phyloP scores from a whole-genome alignment of 2,797 vertebrate genomes.

The Eurystomus glaucurus region DNA sequence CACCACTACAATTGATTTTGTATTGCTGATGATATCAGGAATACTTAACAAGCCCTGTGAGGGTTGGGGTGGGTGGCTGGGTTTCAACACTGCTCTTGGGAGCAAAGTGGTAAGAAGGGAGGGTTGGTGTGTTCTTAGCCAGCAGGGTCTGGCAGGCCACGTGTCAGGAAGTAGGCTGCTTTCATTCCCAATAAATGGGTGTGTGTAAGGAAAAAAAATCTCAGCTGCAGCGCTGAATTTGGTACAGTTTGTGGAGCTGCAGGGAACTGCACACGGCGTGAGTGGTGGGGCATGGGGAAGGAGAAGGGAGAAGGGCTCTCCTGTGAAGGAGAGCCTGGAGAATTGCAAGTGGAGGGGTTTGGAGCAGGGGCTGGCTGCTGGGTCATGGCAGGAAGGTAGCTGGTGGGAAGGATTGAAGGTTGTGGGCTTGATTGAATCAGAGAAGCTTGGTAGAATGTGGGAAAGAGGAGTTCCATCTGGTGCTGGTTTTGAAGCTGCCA shows the following conservation, averaged over 20 bases:
- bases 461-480: not conserved
- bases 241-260: not conserved
- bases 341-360: not conserved
- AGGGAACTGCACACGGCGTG: fast-evolving
- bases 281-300: not conserved
- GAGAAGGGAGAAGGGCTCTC: no score
- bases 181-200: not conserved
- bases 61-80: not conserved
- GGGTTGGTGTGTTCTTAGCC: slow-evolving; percentile 17
- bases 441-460: not conserved
- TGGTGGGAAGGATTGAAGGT: not conserved
- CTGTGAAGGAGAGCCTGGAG: not conserved
- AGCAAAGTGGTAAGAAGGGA: not conserved
- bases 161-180: not conserved
- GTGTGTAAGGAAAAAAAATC: not conserved
- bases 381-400: not conserved
- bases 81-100: not conserved
- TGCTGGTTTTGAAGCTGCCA: not conserved
- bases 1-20: fast-evolving
- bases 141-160: not conserved
- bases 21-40: not conserved
- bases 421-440: not conserved
- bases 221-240: not conserved
- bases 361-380: fast-evolving
- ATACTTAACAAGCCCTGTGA: not conserved